Conservation (phyloP, 2,113 vertebrate genomes). For the Hydropotes inermis region DNA sequence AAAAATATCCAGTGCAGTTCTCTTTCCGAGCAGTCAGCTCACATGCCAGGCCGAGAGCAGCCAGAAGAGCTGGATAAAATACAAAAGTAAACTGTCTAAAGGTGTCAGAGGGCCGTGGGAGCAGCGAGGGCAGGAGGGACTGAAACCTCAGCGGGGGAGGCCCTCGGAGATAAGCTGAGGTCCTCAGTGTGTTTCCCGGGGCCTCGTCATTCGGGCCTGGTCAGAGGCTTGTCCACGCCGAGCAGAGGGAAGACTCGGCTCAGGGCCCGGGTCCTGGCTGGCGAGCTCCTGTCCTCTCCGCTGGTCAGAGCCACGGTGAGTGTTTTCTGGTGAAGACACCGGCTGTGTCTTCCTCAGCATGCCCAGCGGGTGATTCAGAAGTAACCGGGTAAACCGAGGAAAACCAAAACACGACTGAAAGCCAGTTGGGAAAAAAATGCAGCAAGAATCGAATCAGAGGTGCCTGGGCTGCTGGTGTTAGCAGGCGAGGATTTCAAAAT, state of each 20-base stretch:
- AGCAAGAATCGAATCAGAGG: not conserved
- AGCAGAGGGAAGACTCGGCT: not conserved
- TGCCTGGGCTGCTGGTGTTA: accelerated
- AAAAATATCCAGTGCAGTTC: accelerated
- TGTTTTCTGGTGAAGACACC: not conserved
- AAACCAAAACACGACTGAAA: accelerated
- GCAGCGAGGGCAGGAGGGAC: accelerated
- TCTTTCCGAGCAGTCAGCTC: not conserved
- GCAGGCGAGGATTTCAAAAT: not conserved
- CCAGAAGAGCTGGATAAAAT: accelerated
- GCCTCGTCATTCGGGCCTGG: too few relatives aligned
- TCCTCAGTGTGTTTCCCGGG: accelerated
- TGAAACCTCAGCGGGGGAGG: not conserved
- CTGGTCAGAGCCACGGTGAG: not conserved
- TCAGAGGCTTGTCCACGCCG: too few relatives aligned
- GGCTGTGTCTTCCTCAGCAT: accelerated
- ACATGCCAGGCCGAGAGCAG: not conserved
- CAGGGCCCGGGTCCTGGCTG: accelerated
- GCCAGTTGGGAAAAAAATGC: not conserved
- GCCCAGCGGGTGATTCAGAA: not conserved
- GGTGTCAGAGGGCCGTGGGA: accelerated
- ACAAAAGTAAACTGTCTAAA: accelerated
- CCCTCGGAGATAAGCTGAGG: accelerated
- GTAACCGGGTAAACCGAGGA: accelerated
- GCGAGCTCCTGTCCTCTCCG: accelerated